Base-by-base conservation (phyloP, 2,113 vertebrate genomes). In the Danionella cerebrum region DNA sequence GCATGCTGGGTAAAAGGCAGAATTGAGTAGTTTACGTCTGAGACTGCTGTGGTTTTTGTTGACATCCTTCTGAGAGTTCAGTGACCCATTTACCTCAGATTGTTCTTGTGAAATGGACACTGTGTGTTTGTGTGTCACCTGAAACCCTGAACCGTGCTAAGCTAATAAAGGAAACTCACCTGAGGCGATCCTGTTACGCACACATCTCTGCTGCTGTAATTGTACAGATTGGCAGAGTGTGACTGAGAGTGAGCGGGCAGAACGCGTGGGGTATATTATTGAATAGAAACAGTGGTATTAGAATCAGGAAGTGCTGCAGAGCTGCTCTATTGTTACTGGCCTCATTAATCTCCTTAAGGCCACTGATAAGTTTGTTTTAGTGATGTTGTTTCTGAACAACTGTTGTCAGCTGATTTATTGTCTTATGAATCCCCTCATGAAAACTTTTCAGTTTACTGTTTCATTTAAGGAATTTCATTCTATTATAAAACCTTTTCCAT, bases 81-180 rank as follows among this genome's bases (percentile, higher is more conserved):
- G 52, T n/a, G 35, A 38, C 52, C 18, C 53, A 24, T 42, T 55
- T 63, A 48, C 59, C 27, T 47, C 16, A 63, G 59, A 62, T 71
- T 75, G 66, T 65, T 65, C 16, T 16, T 25, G 48, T 22, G 41
- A 71, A 71, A 65, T 16, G 2, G 67, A 65, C 36, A 69, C 53
- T 21, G 5, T 64, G 57, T 68, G 50, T 73, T 22, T 73, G 53
- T 81, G 75, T 79, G 79, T 82, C 78, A 86, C 71, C 21, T 76
- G 78, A 84, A 70, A 78, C 67, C 64, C 44, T 66, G 42, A 44
- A 62, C 65, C 24, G 12, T 41, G 42, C n/a, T 16, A 31, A 31
- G 16, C 47, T 60, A 50, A 66, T 73, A 67, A 66, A 69, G 38
- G 76, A 64, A 38, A 53, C 31, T 42, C 51, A 13, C 60, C 70